Percentiles rank a stretch among this genome's conserved stretches.
These are phyloP conservation scores for Anisognathus igniventris DNA, from an alignment of 2,797 vertebrate species.

Conservation along the genomic window DNA sequence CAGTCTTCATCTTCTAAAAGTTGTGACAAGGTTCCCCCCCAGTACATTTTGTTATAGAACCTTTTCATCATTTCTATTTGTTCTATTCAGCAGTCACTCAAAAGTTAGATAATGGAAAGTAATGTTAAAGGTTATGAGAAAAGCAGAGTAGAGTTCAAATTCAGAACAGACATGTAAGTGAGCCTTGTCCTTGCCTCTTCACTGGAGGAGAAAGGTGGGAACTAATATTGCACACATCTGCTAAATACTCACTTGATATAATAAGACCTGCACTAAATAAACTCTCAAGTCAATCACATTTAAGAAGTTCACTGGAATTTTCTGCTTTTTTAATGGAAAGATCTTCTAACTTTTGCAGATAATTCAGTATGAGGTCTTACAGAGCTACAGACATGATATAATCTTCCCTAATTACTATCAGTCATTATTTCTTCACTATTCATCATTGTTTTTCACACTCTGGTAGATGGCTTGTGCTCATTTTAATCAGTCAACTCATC, in stretches of 20 bases:
- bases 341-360: not conserved
- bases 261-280: not conserved
- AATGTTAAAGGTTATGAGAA: not conserved
- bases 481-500: conserved; percentile 59
- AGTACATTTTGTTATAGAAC: not conserved
- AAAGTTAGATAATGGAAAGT: not conserved
- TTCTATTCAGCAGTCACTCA: not conserved
- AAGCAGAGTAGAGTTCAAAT: not conserved
- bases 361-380: not conserved
- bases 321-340: not conserved
- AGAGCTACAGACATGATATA: not conserved
- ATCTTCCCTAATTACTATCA: not conserved
- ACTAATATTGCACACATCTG: not conserved
- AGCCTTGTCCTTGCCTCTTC: not conserved
- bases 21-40: not conserved
- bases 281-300: not conserved
- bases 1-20: not conserved
- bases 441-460: not conserved
- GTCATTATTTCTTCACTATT: not conserved
- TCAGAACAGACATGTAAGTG: not conserved
- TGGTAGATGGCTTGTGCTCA: not conserved
- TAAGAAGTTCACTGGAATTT: not conserved
- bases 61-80: not conserved
- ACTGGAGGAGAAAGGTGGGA: not conserved
- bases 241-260: not conserved